Evolutionary conservation across 2,113 vertebrate genomes (phyloP).

Genomic region (Corapipo altera): DNA sequence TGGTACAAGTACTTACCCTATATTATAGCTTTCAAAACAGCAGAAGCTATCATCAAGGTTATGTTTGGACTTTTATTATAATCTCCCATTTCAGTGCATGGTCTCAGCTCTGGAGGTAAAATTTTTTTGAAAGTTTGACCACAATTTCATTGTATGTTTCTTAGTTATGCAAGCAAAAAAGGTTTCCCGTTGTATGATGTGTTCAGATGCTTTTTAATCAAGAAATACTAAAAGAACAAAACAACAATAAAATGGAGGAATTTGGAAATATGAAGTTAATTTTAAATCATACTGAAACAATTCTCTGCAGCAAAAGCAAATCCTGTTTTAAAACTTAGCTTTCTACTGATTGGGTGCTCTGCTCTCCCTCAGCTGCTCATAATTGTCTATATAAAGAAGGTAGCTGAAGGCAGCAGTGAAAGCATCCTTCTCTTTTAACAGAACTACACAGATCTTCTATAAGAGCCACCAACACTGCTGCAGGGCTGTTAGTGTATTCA

Average conservation of each 20-base stretch:
- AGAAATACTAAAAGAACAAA: background rate
- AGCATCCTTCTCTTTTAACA: background rate
- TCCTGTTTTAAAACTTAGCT: background rate
- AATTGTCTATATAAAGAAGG: background rate
- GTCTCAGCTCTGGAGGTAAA: slow-evolving; percentile 29
- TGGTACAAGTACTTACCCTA: slow-evolving; percentile 33
- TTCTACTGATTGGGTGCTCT: background rate
- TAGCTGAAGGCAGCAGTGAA: background rate
- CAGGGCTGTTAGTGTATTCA: background rate
- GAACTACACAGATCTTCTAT: background rate
- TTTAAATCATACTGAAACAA: background rate
- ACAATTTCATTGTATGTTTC: background rate
- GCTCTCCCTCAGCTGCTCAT: background rate
- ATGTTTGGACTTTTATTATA: slow-evolving; percentile 59
- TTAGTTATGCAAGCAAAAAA: background rate
- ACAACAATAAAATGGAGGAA: background rate
- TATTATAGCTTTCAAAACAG: slow-evolving; percentile 57
- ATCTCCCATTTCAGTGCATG: slow-evolving; percentile 44
- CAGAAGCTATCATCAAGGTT: slow-evolving; percentile 50
- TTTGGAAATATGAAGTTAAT: background rate
- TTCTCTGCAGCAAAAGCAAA: background rate
- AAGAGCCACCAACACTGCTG: background rate
- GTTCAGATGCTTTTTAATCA: background rate
- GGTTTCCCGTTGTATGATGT: background rate
- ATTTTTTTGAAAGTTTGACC: slow-evolving; percentile 25